A percentile compares a stretch with the other conserved stretches of the same genome.
phyloP scores from a whole-genome alignment of 2,113 vertebrate genomes.

The Erythrocercus mccallii region DNA sequence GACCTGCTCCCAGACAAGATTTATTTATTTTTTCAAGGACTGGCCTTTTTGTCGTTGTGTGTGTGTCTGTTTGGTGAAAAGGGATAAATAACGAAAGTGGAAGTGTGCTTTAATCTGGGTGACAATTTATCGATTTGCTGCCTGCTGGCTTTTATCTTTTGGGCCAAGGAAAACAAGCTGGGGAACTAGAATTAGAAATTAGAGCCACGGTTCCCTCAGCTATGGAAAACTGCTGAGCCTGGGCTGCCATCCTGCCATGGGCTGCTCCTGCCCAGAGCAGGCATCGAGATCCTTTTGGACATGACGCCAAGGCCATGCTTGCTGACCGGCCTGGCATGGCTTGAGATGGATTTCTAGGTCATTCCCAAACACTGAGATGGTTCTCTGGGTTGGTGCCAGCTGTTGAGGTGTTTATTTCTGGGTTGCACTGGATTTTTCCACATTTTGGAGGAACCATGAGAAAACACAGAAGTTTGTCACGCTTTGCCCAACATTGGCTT shows the following conservation, averaged over 20 bases:
- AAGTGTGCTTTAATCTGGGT: conserved; percentile 30
- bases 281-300: background rate
- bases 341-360: background rate
- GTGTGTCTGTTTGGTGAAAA: fast-evolving
- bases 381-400: background rate
- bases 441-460: background rate
- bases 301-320: background rate
- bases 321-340: background rate
- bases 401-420: background rate
- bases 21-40: conserved; percentile 57
- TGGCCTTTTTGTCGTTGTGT: conserved; percentile 47
- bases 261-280: background rate
- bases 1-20: conserved; percentile 51
- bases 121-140: conserved; percentile 25
- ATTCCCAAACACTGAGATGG: background rate
- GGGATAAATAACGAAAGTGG: background rate
- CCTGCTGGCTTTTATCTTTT: conserved; percentile 51
- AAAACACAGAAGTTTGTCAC: fast-evolving
- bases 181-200: conserved; percentile 31
- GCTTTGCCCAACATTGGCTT: fast-evolving
- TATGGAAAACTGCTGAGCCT: background rate
- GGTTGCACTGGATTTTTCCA: background rate
- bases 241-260: background rate
- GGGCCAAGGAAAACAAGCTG: conserved; percentile 22
- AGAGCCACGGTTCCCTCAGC: background rate